These are phyloP conservation scores for Chromis chromis DNA, from an alignment of 2,797 vertebrate species.

Conservation along the genomic window DNA sequence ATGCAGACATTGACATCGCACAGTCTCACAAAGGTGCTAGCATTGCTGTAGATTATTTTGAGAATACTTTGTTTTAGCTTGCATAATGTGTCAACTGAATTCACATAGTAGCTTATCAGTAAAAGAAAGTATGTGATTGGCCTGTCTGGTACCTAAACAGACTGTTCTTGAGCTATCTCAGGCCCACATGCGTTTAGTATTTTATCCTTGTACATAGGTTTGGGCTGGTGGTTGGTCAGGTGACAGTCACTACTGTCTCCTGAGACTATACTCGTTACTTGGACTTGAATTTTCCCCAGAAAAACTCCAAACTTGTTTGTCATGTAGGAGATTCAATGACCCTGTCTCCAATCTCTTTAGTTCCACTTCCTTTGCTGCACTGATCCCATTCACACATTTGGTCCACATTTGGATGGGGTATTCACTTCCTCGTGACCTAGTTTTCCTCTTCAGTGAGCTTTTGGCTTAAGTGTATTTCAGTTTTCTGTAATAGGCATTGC, in stretches of 20 bases:
- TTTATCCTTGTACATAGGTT: neutral
- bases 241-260: neutral
- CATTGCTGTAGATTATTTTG: no score
- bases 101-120: no score
- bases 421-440: conserved; percentile 54
- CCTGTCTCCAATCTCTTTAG: conserved; percentile 41
- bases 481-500: no score
- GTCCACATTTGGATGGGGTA: conserved; percentile 40
- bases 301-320: conserved; percentile 13
- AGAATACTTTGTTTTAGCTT: no score
- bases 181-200: neutral
- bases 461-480: conserved; percentile 12
- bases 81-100: no score
- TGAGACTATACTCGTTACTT: neutral
- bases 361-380: conserved; percentile 21
- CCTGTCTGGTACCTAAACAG: neutral
- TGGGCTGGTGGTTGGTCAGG: neutral
- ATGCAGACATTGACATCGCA: no score
- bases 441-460: conserved; percentile 33
- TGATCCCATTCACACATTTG: conserved; percentile 41
- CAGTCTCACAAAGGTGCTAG: no score
- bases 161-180: no score
- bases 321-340: conserved; percentile 10
- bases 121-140: neutral
- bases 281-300: neutral